These are phyloP conservation scores for Alosa sapidissima DNA, from an alignment of 2,797 vertebrate genomes.

Conservation along the genomic window DNA sequence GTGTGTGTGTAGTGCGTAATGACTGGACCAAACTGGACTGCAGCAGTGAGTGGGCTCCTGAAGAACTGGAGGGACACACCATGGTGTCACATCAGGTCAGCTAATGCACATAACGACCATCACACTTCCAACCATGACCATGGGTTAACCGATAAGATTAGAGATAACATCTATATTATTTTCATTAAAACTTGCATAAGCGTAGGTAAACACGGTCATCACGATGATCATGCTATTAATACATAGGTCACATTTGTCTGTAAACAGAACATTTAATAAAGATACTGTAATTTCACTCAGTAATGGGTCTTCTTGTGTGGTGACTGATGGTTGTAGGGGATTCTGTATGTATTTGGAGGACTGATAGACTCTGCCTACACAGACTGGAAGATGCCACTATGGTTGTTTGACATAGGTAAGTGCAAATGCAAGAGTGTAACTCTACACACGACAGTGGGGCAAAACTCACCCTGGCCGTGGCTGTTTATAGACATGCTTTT, in stretches of 20 bases:
- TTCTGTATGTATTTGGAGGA: constrained; percentile 82
- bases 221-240: no score
- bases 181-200: no score
- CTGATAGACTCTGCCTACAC: constrained; percentile 81
- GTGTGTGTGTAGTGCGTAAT: constrained; percentile 65
- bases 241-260: no score
- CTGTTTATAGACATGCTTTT: no score
- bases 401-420: constrained; percentile 79
- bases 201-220: not conserved
- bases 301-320: not conserved
- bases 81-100: constrained; percentile 83
- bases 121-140: no score
- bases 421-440: not conserved
- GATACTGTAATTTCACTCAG: not conserved
- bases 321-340: constrained; percentile 64
- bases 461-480: no score
- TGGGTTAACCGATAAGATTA: not conserved
- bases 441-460: not conserved
- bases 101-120: not conserved
- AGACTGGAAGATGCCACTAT: constrained; percentile 72
- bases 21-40: constrained; percentile 79
- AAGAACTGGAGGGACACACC: constrained; percentile 84
- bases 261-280: not conserved
- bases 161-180: no score
- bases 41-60: constrained; percentile 72